Conservation (phyloP, 1,140 invertebrate genomes). For the Cotesia typhae region DNA sequence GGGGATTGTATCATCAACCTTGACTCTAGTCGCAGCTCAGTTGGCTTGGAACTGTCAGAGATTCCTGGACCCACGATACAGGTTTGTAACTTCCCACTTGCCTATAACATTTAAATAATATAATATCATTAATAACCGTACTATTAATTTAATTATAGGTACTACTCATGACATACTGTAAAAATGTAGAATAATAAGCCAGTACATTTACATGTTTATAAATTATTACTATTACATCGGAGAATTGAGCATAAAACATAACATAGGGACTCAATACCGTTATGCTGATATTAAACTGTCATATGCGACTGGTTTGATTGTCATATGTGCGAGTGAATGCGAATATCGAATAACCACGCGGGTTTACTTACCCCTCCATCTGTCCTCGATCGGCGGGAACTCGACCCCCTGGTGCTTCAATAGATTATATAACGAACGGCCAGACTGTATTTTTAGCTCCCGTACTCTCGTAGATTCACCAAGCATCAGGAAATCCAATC, state of each 20-base stretch:
- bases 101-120: no score
- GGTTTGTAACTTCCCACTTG: slow-evolving; percentile 31
- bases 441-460: slow-evolving; percentile 23
- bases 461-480: slow-evolving; percentile 1
- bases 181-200: no score
- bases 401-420: slow-evolving; percentile 24
- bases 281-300: no score
- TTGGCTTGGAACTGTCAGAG: slow-evolving; percentile 46
- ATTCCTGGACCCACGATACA: slow-evolving; percentile 47
- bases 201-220: no score
- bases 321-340: background rate
- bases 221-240: no score
- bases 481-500: slow-evolving; percentile 13
- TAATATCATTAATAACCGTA: no score
- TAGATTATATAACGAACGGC: slow-evolving; percentile 25
- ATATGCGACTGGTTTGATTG: no score
- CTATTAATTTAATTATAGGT: no score
- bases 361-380: slow-evolving; percentile 9
- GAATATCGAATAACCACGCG: slow-evolving; percentile 7
- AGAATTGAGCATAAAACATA: no score
- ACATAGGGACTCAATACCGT: no score
- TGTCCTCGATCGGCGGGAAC: slow-evolving; percentile 5
- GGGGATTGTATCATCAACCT: slow-evolving; percentile 33
- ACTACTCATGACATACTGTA: no score
- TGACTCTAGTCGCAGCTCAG: slow-evolving; percentile 40